Conservation (phyloP, 2,113 vertebrate genomes). For the Pongo pygmaeus region DNA sequence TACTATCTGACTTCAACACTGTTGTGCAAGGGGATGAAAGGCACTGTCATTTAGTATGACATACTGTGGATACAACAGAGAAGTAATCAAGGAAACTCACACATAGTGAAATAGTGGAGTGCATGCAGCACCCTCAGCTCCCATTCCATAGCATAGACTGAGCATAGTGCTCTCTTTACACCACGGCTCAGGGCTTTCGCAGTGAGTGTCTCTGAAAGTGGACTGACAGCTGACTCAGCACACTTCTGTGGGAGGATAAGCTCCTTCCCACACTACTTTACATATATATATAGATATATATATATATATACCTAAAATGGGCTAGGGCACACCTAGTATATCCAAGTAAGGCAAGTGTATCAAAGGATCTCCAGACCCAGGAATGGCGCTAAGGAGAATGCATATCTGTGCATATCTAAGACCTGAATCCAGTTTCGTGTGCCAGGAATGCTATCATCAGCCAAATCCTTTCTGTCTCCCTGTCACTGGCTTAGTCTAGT, state of each 20-base stretch:
- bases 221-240: background rate
- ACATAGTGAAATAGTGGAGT: background rate
- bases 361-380: background rate
- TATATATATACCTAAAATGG: no score
- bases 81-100: background rate
- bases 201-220: no score
- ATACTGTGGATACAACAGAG: background rate
- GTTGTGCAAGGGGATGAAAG: background rate
- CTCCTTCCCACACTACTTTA: background rate
- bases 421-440: background rate
- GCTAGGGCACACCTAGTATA: background rate
- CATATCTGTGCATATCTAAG: no score
- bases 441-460: no score
- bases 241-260: background rate
- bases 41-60: fast-evolving
- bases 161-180: background rate
- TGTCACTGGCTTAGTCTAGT: background rate
- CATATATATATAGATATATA: no score
- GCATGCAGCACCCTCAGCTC: no score
- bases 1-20: background rate
- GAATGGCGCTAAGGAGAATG: no score
- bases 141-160: background rate
- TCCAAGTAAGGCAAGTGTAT: background rate
- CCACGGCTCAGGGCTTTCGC: fast-evolving
- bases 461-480: background rate